Conservation (phyloP, 2,113 vertebrate genomes). For the Bambusicola thoracicus region DNA sequence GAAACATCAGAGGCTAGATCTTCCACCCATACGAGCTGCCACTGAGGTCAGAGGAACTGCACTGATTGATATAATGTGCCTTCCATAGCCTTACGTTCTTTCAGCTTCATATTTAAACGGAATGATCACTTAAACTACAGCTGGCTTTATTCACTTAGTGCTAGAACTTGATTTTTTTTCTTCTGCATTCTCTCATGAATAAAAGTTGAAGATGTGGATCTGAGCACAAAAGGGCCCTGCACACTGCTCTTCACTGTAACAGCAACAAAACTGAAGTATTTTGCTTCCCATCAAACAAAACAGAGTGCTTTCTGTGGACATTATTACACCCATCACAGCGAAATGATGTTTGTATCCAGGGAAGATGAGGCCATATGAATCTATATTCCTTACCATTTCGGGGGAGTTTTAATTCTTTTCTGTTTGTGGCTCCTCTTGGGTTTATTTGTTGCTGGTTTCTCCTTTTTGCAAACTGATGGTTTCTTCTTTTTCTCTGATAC, state of each 20-base stretch:
- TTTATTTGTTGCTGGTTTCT: conserved; percentile 41
- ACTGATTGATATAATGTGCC: neutral
- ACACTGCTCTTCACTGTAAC: neutral
- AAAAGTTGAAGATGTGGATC: neutral
- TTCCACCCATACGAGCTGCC: neutral
- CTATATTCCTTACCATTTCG: conserved; percentile 69
- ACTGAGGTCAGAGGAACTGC: neutral
- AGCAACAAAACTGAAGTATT: neutral
- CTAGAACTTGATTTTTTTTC: conserved; percentile 6
- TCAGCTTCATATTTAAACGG: neutral
- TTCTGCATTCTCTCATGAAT: neutral
- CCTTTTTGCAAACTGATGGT: conserved; percentile 38
- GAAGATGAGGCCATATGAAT: neutral
- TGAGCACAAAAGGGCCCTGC: neutral
- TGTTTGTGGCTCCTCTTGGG: conserved; percentile 58
- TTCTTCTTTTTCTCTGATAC: conserved; percentile 53
- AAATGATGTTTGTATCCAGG: neutral
- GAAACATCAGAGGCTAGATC: too few relatives aligned
- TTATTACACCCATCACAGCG: neutral
- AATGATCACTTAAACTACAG: conserved; percentile 1
- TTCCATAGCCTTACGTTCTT: neutral
- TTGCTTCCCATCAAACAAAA: neutral
- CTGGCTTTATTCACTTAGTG: neutral
- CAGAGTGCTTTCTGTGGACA: neutral
- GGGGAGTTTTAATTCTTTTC: conserved; percentile 58